phyloP scores from a whole-genome alignment of 1,140 invertebrate genomes.

The Aleiodes sp. region DNA sequence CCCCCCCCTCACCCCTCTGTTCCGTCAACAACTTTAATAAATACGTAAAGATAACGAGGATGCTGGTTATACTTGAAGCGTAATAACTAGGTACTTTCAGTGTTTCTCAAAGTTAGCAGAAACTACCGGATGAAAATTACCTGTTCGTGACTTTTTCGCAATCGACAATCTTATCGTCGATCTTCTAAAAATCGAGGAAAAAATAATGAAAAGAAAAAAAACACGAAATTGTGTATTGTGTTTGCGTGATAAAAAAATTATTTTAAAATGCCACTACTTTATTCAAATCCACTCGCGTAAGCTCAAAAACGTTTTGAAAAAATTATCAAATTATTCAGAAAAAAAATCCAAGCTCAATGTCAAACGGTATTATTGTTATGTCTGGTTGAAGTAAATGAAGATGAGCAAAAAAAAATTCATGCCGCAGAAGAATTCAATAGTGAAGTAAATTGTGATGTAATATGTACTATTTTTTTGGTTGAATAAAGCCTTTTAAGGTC shows the following conservation, averaged over 20 bases:
- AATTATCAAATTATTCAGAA: slow-evolving; percentile 35
- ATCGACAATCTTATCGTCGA: background rate
- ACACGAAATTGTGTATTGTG: slow-evolving; percentile 8
- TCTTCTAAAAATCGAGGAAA: background rate
- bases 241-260: slow-evolving; percentile 14
- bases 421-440: slow-evolving; percentile 20
- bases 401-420: slow-evolving; percentile 20
- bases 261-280: background rate
- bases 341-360: slow-evolving; percentile 45
- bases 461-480: too few species aligned
- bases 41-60: slow-evolving; percentile 13
- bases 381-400: background rate
- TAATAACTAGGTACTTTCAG: slow-evolving; percentile 6
- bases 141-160: slow-evolving; percentile 12
- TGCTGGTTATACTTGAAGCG: slow-evolving; percentile 1
- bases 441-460: too few species aligned
- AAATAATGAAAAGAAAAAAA: background rate
- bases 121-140: slow-evolving; percentile 2
- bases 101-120: too few species aligned
- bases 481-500: too few species aligned
- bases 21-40: background rate
- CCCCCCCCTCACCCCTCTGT: background rate
- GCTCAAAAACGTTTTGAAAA: too few species aligned
- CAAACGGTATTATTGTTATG: slow-evolving; percentile 38
- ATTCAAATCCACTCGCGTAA: slow-evolving; percentile 3